Evolutionary conservation across 1,140 invertebrate species (phyloP).

Genomic region (Steinernema khuongi): DNA sequence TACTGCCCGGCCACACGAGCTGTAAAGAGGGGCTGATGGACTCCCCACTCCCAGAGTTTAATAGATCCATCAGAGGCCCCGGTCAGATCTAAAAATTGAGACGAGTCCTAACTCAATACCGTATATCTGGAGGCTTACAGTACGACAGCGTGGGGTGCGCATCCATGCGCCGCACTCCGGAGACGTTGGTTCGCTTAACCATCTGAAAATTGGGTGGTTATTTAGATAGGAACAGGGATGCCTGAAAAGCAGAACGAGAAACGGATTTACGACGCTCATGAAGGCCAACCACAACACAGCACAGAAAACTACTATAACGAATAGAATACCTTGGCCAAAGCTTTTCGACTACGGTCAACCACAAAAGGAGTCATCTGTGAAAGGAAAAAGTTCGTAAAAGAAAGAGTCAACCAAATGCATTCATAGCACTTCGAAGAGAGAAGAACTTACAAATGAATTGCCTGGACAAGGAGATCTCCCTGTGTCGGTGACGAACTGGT

Average conservation of each 20-base stretch:
- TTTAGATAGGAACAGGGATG: neutral
- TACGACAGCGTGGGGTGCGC: constrained; percentile 87
- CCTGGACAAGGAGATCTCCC: constrained; percentile 20
- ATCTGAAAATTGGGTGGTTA: constrained; percentile 60
- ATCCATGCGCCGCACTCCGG: constrained; percentile 87
- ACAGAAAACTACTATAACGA: neutral
- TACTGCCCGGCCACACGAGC: constrained; percentile 80
- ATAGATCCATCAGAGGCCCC: constrained; percentile 95
- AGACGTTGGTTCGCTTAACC: constrained; percentile 67
- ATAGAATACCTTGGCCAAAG: constrained; percentile 49
- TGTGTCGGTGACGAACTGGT: constrained; percentile 48
- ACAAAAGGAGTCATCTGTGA: constrained; percentile 54
- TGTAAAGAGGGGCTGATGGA: constrained; percentile 78
- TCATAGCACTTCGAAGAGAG: neutral
- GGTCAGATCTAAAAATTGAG: constrained; percentile 72
- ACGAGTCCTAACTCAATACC: constrained; percentile 17
- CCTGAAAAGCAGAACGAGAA: constrained; percentile 11
- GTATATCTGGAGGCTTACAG: constrained; percentile 71
- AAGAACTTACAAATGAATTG: constrained; percentile 42
- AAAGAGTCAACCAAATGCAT: constrained; percentile 18
- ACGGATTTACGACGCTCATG: constrained; percentile 10
- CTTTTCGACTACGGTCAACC: constrained; percentile 54
- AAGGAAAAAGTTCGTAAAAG: constrained; percentile 26
- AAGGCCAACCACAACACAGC: constrained; percentile 23
- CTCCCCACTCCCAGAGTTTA: constrained; percentile 94